Conservation (phyloP, 1,140 invertebrate species). For the Drosophila yakuba region DNA sequence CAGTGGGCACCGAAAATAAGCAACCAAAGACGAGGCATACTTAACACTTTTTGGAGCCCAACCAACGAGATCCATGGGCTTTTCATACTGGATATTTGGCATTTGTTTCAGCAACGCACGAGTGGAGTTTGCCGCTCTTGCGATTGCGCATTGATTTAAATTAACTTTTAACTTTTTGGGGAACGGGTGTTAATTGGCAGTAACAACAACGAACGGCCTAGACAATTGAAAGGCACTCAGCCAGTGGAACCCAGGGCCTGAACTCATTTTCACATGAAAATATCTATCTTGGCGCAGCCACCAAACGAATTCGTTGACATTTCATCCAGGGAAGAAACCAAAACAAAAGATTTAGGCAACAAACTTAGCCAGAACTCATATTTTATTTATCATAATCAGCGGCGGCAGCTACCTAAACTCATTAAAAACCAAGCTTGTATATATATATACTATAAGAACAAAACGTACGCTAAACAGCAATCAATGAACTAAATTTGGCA, state of each 20-base stretch:
- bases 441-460: constrained; percentile 3
- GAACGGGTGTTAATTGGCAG: constrained; percentile 63
- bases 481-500: constrained; percentile 73
- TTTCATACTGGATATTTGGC: constrained; percentile 46
- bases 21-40: constrained; percentile 60
- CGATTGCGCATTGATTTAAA: constrained; percentile 77
- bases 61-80: constrained; percentile 63
- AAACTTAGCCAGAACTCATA: constrained; percentile 77
- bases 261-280: constrained; percentile 70
- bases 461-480: constrained; percentile 51
- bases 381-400: constrained; percentile 69
- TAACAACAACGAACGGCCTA: constrained; percentile 51
- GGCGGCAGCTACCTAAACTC: constrained; percentile 43
- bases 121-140: constrained; percentile 48
- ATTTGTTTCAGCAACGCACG: constrained; percentile 81
- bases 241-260: constrained; percentile 15
- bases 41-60: constrained; percentile 83
- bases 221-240: constrained; percentile 54
- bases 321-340: constrained; percentile 18
- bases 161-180: constrained; percentile 66
- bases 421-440: constrained; percentile 38
- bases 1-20: constrained; percentile 46
- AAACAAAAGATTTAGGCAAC: constrained; percentile 66
- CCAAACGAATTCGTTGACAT: constrained; percentile 68
- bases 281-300: constrained; percentile 25